These are phyloP conservation scores for Sphaerophoria rueppellii DNA, from an alignment of 2,888 invertebrate genomes.

Conservation along the genomic window DNA sequence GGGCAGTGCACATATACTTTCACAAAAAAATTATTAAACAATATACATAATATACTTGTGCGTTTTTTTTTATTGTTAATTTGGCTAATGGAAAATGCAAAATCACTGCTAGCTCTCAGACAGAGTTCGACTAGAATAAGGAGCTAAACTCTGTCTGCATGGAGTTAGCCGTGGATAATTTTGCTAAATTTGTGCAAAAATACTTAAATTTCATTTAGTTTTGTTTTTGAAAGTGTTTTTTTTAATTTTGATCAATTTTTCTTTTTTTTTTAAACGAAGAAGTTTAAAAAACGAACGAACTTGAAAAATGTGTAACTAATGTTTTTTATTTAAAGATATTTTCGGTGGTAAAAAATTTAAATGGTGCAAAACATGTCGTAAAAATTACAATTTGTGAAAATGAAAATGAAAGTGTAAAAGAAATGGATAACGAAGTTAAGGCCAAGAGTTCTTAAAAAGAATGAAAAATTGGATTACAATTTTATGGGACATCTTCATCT, in stretches of 20 bases:
- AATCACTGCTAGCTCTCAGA: constrained; percentile 79
- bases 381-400: constrained; percentile 31
- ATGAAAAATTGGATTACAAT: constrained; percentile 32
- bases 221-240: constrained; percentile 25
- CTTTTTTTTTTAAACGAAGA: constrained; percentile 6
- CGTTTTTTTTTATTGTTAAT: constrained; percentile 21
- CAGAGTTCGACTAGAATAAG: constrained; percentile 81
- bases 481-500: constrained; percentile 14
- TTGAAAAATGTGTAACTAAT: not conserved
- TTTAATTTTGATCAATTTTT: constrained; percentile 10
- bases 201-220: constrained; percentile 50
- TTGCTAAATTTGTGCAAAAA: constrained; percentile 56
- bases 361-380: not conserved
- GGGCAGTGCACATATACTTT: not conserved
- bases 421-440: constrained; percentile 19
- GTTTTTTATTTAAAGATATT: not conserved
- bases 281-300: not conserved
- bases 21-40: constrained; percentile 21
- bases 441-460: too few relatives aligned
- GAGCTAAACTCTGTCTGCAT: constrained; percentile 80
- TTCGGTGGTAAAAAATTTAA: not conserved
- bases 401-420: constrained; percentile 39
- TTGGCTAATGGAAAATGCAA: constrained; percentile 30
- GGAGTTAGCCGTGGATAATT: constrained; percentile 76
- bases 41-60: constrained; percentile 26